Evolutionary conservation across 2,888 invertebrate species (phyloP).

Genomic region (Dinocampus coccinellae): DNA sequence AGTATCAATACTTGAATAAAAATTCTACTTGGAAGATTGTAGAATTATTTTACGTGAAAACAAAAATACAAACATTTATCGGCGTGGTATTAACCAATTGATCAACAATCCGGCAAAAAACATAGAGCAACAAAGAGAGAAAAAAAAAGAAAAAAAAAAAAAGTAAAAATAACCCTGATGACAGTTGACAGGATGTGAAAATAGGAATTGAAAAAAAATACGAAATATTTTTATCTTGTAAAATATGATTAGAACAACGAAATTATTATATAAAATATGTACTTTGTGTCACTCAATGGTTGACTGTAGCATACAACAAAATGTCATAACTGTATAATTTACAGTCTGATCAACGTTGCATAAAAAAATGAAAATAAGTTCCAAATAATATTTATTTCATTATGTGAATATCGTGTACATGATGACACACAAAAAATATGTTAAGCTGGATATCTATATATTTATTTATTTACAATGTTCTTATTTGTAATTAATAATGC

Average conservation of each 20-base stretch:
- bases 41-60: too few species aligned
- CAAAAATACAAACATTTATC: background rate
- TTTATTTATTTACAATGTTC: conserved; percentile 60
- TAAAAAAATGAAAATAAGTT: background rate
- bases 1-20: too few species aligned
- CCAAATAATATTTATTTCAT: background rate
- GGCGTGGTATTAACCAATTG: background rate
- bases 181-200: background rate
- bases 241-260: background rate
- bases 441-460: conserved; percentile 20
- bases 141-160: background rate
- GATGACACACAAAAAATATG: background rate
- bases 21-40: too few species aligned
- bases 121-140: background rate
- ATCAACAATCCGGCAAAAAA: background rate
- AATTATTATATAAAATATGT: background rate
- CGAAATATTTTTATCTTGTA: background rate
- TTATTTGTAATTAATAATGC: conserved; percentile 73
- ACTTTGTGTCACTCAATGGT: background rate
- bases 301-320: background rate
- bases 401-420: background rate
- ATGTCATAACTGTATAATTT: background rate
- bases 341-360: background rate
- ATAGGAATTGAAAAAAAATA: background rate
- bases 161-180: background rate